Conservation (phyloP, 1,140 invertebrate genomes). For the Polypedilum pembai region DNA sequence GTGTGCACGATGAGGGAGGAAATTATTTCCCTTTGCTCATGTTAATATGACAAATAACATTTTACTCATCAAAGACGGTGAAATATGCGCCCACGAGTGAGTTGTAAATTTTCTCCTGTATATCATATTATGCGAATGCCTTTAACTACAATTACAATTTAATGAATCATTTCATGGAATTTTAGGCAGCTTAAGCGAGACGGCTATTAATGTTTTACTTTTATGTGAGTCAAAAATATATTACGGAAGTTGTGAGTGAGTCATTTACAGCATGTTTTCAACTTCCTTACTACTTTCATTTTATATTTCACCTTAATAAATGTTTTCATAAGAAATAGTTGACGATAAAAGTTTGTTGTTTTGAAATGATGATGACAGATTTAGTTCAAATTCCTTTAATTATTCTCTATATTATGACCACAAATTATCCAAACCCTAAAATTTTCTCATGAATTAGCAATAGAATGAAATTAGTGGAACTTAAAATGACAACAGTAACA, state of each 20-base stretch:
- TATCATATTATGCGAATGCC: not conserved
- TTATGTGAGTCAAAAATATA: not conserved
- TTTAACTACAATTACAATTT: slow-evolving; percentile 4
- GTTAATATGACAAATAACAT: not conserved
- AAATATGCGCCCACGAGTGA: not conserved
- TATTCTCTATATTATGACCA: too few species aligned
- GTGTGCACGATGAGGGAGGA: too few species aligned
- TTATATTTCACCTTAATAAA: not conserved
- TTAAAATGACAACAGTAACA: too few species aligned
- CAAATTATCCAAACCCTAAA: too few species aligned
- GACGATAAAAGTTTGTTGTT: too few species aligned
- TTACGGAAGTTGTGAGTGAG: slow-evolving; percentile 10
- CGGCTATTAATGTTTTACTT: not conserved
- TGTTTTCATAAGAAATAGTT: too few species aligned
- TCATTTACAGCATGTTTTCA: not conserved
- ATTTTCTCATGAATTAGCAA: too few species aligned
- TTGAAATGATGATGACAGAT: too few species aligned
- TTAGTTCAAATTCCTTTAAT: too few species aligned
- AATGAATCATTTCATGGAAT: not conserved
- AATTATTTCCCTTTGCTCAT: not conserved
- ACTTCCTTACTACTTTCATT: not conserved
- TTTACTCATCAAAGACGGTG: not conserved
- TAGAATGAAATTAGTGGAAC: too few species aligned
- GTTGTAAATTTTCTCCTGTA: not conserved
- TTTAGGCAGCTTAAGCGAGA: not conserved